Evolutionary conservation across 2,797 vertebrate species (phyloP).

Genomic region (Manis pentadactyla): DNA sequence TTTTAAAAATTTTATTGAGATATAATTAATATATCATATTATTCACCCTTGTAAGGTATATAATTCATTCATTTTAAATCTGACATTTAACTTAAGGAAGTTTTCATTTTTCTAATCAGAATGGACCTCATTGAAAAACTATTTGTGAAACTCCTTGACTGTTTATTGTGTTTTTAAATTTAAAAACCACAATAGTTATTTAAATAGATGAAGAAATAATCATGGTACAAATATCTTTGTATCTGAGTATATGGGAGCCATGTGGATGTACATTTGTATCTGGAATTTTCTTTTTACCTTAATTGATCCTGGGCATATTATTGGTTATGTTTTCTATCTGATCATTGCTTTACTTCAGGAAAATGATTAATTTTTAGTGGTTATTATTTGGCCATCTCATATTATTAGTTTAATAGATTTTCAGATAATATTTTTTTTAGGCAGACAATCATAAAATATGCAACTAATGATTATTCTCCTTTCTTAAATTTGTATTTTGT

Average conservation of each 20-base stretch:
- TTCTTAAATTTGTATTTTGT: background rate
- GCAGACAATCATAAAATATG: background rate
- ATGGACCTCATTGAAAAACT: background rate
- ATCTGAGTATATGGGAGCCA: background rate
- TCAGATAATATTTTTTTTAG: background rate
- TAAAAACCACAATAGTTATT: background rate
- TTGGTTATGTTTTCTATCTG: background rate
- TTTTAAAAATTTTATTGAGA: background rate
- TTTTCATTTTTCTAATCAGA: background rate
- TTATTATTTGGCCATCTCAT: background rate
- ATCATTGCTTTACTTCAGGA: background rate
- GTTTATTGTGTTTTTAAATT: background rate
- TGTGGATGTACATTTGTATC: no score
- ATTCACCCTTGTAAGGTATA: background rate
- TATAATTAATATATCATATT: background rate
- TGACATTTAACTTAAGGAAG: background rate
- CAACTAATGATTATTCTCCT: background rate
- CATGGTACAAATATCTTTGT: background rate
- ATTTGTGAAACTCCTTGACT: background rate
- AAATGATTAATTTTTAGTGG: background rate
- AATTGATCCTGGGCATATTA: background rate
- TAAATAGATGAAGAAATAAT: background rate
- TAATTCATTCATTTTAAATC: background rate
- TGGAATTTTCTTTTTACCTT: background rate
- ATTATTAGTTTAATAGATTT: background rate